Evolutionary conservation across 2,888 invertebrate species (phyloP), one percentile per base, ranked within the genome.

Genomic region (Anaspis maculata): DNA sequence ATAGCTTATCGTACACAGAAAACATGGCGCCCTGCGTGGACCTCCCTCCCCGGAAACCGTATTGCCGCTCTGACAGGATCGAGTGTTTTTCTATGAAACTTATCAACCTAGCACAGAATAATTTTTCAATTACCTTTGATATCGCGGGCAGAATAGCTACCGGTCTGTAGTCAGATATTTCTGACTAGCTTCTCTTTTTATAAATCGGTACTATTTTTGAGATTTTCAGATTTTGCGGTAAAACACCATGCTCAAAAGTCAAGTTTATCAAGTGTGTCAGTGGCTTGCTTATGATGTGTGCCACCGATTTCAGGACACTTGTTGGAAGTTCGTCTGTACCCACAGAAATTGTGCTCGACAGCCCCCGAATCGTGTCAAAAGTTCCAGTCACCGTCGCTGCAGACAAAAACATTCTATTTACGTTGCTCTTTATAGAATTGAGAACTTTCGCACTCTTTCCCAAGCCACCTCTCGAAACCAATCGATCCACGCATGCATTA

Each of bases 241-340:
- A 19, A 19, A 19, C 9, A 6, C 19, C 19, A 19, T 5, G 9
- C 9, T 19, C 19, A 5, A 19, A 19, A 6, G 19, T 6, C 9
- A 6, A 6, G 9, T 19, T 19, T 6, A 19, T 6, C 9, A 19
- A 9, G 9, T 19, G 19, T 5, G 19, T 19, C 9, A 50, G 39
- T 50, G 50, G 48, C 48, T 50, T 45, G 37, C 39, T 37, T 43
- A 44, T n/a, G n/a, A n/a, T n/a, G n/a, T n/a, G n/a, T n/a, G n/a
- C n/a, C n/a, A n/a, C n/a, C n/a, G n/a, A n/a, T n/a, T n/a, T n/a
- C n/a, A n/a, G n/a, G n/a, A n/a, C n/a, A n/a, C n/a, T n/a, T n/a
- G n/a, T n/a, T n/a, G n/a, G n/a, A n/a, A n/a, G n/a, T n/a, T n/a
- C n/a, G n/a, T n/a, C n/a, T n/a, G n/a, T n/a, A n/a, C n/a, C n/a